A percentile compares a stretch with the other conserved stretches of the same genome.
phyloP scores from a whole-genome alignment of 2,888 invertebrate genomes.

The Brachyptera risi region DNA sequence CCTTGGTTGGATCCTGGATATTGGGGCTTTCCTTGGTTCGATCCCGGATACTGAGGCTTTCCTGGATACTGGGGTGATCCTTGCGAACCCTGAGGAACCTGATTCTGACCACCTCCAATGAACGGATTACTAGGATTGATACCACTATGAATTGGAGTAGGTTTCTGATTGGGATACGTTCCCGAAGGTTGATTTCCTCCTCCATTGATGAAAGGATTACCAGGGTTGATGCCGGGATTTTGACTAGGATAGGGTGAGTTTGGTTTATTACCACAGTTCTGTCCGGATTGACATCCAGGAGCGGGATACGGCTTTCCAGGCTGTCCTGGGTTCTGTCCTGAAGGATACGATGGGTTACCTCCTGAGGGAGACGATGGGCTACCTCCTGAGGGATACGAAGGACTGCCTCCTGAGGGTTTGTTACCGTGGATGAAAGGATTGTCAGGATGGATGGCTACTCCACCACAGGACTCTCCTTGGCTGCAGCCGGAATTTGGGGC shows the following conservation, averaged over 20 bases:
- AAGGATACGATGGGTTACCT: too few relatives aligned
- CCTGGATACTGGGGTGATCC: too few relatives aligned
- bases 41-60: too few relatives aligned
- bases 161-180: background rate
- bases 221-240: conserved; percentile 2
- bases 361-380: background rate
- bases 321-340: background rate
- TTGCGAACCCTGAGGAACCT: too few relatives aligned
- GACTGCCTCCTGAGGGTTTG: too few relatives aligned
- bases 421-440: conserved; percentile 16
- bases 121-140: conserved; percentile 7
- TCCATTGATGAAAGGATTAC: conserved; percentile 2
- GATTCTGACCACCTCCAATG: background rate
- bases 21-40: too few relatives aligned
- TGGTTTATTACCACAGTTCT: background rate
- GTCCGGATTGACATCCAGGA: background rate
- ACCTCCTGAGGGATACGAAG: background rate
- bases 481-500: background rate
- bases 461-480: too few relatives aligned
- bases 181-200: background rate
- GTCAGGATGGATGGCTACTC: too few relatives aligned
- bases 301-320: background rate
- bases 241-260: background rate
- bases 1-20: too few relatives aligned
- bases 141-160: background rate